Evolutionary conservation across 2,113 vertebrate genomes (phyloP).

Genomic region (Carassius gibelio): DNA sequence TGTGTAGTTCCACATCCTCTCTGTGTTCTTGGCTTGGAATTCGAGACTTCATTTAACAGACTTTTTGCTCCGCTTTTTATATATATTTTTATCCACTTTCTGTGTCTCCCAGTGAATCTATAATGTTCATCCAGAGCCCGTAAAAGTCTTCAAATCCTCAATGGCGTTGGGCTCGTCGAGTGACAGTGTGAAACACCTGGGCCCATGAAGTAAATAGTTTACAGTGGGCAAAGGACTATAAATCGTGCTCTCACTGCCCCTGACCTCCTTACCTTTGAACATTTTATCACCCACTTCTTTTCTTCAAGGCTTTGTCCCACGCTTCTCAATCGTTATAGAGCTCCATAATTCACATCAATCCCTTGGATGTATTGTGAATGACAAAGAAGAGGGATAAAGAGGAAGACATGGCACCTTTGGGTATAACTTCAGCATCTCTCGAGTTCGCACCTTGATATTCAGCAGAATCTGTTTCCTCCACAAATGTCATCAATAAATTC

Average conservation of each 20-base stretch:
- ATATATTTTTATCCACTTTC: constrained; percentile 53
- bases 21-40: background rate
- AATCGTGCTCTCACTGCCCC: background rate
- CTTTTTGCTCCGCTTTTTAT: constrained; percentile 2
- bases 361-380: background rate
- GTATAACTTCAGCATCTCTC: constrained; percentile 7
- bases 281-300: background rate
- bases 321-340: background rate
- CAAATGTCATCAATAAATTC: constrained; percentile 44
- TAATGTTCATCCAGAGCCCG: constrained; percentile 3
- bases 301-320: constrained; percentile 17
- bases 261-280: background rate
- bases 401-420: background rate
- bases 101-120: constrained; percentile 43
- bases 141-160: background rate
- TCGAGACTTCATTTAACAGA: background rate
- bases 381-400: constrained; percentile 8
- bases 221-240: background rate
- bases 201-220: background rate
- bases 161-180: background rate
- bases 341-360: background rate
- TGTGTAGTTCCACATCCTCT: background rate
- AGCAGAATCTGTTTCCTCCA: constrained; percentile 54
- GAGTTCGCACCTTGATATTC: background rate
- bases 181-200: constrained; percentile 2